Evolutionary conservation across 2,888 invertebrate genomes (phyloP).

Genomic region (Schizotus pectinicornis): DNA sequence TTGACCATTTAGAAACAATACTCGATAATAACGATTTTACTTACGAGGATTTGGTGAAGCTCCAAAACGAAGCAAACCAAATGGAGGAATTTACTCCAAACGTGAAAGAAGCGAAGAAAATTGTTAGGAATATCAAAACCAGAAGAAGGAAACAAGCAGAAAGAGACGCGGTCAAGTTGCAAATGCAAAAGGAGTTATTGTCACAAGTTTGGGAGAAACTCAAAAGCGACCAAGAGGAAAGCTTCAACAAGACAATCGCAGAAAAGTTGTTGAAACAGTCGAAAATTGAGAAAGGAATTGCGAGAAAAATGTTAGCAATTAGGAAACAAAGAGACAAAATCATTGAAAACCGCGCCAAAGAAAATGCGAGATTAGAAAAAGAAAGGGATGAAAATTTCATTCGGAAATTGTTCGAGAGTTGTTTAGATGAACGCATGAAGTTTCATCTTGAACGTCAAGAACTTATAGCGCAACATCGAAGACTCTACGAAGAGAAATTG

Average conservation of each 20-base stretch:
- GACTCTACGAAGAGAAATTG: slow-evolving; percentile 63
- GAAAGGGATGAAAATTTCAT: slow-evolving; percentile 61
- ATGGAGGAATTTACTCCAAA: slow-evolving; percentile 39
- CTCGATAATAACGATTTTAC: slow-evolving; percentile 23
- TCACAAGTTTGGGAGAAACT: slow-evolving; percentile 63
- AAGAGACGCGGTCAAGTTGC: slow-evolving; percentile 60
- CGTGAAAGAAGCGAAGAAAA: slow-evolving; percentile 53
- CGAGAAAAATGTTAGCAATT: slow-evolving; percentile 67
- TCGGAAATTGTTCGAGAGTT: slow-evolving; percentile 47
- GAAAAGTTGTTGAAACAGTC: slow-evolving; percentile 67
- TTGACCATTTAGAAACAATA: slow-evolving; percentile 1
- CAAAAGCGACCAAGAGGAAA: slow-evolving; percentile 61
- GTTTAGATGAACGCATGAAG: slow-evolving; percentile 60
- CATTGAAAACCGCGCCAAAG: slow-evolving; percentile 58
- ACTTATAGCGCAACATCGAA: slow-evolving; percentile 51
- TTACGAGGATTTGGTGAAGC: slow-evolving; percentile 44
- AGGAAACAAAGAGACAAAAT: slow-evolving; percentile 65
- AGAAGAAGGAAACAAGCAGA: slow-evolving; percentile 58
- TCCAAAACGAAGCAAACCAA: slow-evolving; percentile 38
- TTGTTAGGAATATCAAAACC: slow-evolving; percentile 60
- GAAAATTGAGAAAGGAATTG: slow-evolving; percentile 70
- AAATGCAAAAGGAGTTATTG: slow-evolving; percentile 61
- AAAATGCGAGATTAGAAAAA: slow-evolving; percentile 60
- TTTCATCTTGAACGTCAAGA: slow-evolving; percentile 46
- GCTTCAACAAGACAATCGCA: slow-evolving; percentile 61